Evolutionary conservation across 2,797 vertebrate genomes (phyloP).

Genomic region (Zenarchopterus dispar): DNA sequence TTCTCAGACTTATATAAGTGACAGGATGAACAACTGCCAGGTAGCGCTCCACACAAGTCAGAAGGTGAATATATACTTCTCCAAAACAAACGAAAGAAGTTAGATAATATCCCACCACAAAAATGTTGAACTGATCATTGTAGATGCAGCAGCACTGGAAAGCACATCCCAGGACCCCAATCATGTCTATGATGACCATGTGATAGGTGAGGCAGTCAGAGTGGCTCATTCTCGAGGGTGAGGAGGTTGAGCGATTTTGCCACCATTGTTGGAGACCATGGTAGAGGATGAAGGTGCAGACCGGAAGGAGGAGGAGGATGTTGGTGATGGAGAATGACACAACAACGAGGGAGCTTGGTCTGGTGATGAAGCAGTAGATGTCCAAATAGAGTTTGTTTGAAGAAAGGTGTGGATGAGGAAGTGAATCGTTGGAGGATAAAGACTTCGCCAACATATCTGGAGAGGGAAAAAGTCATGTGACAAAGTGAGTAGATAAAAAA

Average conservation of each 20-base stretch:
- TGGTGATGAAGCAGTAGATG: neutral
- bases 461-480: neutral
- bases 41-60: too few relatives aligned
- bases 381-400: fast-evolving
- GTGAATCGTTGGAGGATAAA: neutral
- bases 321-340: neutral
- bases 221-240: neutral
- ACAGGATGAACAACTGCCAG: too few relatives aligned
- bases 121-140: fast-evolving
- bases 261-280: neutral
- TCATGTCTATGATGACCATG: constrained; percentile 20
- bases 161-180: fast-evolving
- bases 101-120: fast-evolving
- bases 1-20: too few relatives aligned
- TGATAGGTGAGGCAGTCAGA: constrained; percentile 38
- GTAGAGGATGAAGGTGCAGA: constrained; percentile 18
- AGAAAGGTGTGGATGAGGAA: neutral
- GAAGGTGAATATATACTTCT: constrained; percentile 25
- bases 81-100: neutral
- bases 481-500: too few relatives aligned
- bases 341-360: neutral
- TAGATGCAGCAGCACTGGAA: fast-evolving
- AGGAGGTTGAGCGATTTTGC: neutral
- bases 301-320: constrained; percentile 13
- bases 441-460: neutral